A percentile compares a stretch with the other conserved stretches of the same genome.
Evolutionary conservation across 2,113 vertebrate species (phyloP).

Genomic region (Otis tarda): DNA sequence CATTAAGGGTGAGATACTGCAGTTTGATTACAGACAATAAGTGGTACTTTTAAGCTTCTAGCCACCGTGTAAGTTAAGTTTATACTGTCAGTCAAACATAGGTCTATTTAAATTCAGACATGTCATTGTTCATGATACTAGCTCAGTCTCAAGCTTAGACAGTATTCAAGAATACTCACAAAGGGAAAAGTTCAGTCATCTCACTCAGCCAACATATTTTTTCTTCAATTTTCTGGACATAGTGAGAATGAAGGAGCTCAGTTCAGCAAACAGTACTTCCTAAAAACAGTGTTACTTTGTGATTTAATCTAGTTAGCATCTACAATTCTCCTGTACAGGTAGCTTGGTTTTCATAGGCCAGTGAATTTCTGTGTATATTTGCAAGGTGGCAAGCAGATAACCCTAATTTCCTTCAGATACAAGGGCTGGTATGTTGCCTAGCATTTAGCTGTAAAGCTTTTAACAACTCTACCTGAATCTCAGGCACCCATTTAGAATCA

Average conservation of each 20-base stretch:
- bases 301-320: neutral
- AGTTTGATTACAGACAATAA: conserved; percentile 8
- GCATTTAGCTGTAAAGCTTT: neutral
- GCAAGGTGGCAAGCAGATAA: neutral
- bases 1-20: neutral
- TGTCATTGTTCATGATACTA: neutral
- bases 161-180: neutral
- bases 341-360: neutral
- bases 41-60: neutral
- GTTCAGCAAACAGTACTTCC: neutral
- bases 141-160: neutral
- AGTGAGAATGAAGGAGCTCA: neutral
- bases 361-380: neutral
- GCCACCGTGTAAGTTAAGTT: neutral
- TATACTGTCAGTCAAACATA: neutral
- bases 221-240: neutral
- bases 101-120: neutral
- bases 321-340: neutral
- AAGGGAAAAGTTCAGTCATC: neutral
- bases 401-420: neutral
- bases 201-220: neutral
- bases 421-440: neutral
- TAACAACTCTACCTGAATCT: neutral
- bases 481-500: neutral
- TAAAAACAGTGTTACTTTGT: neutral